A percentile compares a stretch with the other conserved stretches of the same genome.
Evolutionary conservation across 2,797 vertebrate species (phyloP).

Genomic region (Propithecus perrieri): DNA sequence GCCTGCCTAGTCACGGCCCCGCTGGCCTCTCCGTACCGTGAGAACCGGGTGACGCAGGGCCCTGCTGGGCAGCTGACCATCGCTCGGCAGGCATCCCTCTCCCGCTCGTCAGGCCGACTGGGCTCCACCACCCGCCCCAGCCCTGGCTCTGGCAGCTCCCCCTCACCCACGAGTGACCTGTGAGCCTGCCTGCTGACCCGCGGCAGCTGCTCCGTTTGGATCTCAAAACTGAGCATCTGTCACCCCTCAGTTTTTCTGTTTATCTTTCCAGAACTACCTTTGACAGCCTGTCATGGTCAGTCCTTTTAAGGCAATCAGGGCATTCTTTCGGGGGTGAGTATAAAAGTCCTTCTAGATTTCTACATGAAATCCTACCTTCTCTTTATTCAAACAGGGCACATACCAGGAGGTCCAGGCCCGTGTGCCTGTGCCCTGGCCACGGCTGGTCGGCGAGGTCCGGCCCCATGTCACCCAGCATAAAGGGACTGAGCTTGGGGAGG

Average conservation of each 20-base stretch:
- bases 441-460: background rate
- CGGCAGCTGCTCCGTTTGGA: background rate
- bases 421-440: background rate
- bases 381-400: background rate
- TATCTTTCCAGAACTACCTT: constrained; percentile 42
- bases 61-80: background rate
- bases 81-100: background rate
- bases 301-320: constrained; percentile 24
- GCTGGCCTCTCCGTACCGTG: background rate
- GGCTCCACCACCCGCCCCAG: background rate
- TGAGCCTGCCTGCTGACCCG: accelerated
- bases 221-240: background rate
- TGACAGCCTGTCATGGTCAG: background rate
- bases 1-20: background rate
- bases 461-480: background rate
- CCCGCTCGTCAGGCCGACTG: background rate
- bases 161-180: background rate
- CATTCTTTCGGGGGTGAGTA: background rate
- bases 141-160: background rate
- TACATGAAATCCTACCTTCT: background rate
- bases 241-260: background rate
- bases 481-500: background rate
- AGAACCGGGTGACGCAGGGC: background rate
- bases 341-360: background rate
- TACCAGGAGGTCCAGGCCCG: accelerated